Base-by-base conservation (phyloP, 2,113 vertebrate species). In the Nicator chloris region DNA sequence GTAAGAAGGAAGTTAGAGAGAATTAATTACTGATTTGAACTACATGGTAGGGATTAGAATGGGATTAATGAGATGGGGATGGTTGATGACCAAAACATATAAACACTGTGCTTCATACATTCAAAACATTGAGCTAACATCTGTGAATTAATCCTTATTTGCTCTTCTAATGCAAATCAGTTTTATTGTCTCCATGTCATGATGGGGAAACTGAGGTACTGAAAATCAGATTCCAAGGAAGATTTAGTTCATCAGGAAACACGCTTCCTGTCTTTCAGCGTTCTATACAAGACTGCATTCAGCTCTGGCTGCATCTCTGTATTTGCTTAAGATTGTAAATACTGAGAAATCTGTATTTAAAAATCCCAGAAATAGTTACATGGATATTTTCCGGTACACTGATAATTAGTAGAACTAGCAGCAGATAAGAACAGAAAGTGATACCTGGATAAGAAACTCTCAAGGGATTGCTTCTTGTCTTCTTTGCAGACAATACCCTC, bases 371-470 rank as follows among this genome's bases (percentile, higher is more conserved):
- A 86, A 69, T 69, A 90, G 22, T 37, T 39, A 44, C 9, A 28
- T 70, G 56, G 9, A 18, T 90, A 12, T 89, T 78, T 76, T 30
- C 5, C 15, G 64, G 26, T 47, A 84, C 63, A 51, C 54, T 23
- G 64, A 18, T 68, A 84, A 66, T 69, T 80, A 63, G 24, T 64
- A 78, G 50, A 82, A 51, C 35, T 70, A 86, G 31, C 26, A 88
- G 37, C 18, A 94, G 56, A 23, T 69, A 82, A 75, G 40, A 47
- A 13, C 23, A 82, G 37, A 88, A 60, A 26, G 35, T 78, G 37
- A 53, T 97, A 99, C 99, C 99, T 99, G 84, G 99, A 99, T 28
- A 99, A 98, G 95, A 99, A 99, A 97, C 99, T 99, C 97, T 99
- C 99, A 94, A 99, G 92, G 6, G 99, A 99, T 71, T 99, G 98